Evolutionary conservation across 2,888 invertebrate genomes (phyloP).

Genomic region (Epirrita christyi): DNA sequence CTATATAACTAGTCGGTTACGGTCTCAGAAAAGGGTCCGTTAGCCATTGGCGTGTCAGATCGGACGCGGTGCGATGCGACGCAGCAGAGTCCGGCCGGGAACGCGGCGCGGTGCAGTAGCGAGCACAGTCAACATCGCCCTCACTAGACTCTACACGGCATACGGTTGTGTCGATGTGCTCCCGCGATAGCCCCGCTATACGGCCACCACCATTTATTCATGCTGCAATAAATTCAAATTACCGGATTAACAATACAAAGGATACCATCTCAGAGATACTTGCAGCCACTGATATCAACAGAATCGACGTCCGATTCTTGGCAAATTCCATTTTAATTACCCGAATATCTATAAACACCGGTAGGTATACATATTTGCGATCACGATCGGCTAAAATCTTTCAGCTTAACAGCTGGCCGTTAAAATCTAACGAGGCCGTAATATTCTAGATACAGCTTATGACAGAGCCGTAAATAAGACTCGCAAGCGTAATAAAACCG

Average conservation of each 20-base stretch:
- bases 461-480: conserved; percentile 53
- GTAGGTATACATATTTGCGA: conserved; percentile 14
- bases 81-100: conserved; percentile 18
- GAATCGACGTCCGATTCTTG: conserved; percentile 47
- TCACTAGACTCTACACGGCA: conserved; percentile 48
- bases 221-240: conserved; percentile 85
- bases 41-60: conserved; percentile 57
- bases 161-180: conserved; percentile 68
- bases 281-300: conserved; percentile 56
- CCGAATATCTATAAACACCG: conserved; percentile 21
- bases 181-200: conserved; percentile 70
- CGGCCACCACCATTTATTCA: conserved; percentile 78
- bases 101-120: conserved; percentile 41
- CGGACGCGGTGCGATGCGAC: conserved; percentile 45
- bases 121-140: conserved; percentile 45
- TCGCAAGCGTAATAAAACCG: conserved; percentile 48
- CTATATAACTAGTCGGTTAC: conserved; percentile 10
- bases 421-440: conserved; percentile 56
- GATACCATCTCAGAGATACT: conserved; percentile 77
- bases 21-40: conserved; percentile 31
- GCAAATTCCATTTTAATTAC: conserved; percentile 28
- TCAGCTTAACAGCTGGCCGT: conserved; percentile 51
- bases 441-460: conserved; percentile 49
- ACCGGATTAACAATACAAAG: conserved; percentile 83
- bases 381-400: conserved; percentile 44